Evolutionary conservation across 2,888 invertebrate species (phyloP).

Genomic region (Oscheius myriophilus): DNA sequence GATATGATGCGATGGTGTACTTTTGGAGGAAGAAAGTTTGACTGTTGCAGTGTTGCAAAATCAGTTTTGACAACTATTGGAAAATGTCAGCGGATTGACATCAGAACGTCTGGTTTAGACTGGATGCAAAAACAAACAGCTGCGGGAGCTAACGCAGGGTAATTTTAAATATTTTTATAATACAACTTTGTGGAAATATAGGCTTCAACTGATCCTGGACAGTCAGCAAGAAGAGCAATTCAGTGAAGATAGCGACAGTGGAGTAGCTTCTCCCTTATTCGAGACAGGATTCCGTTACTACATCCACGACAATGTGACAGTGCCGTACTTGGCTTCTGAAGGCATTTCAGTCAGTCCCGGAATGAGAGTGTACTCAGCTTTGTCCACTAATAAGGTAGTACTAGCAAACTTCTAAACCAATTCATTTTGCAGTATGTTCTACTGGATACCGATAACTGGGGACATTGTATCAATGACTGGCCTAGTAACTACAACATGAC

Average conservation of each 20-base stretch:
- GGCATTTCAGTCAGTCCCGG: conserved; percentile 68
- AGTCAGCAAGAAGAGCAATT: conserved; percentile 62
- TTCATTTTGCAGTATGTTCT: conserved; percentile 44
- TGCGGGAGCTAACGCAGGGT: conserved; percentile 60
- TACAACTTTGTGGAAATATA: not conserved
- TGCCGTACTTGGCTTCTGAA: conserved; percentile 61
- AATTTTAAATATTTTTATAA: not conserved
- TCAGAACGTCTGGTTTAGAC: conserved; percentile 44
- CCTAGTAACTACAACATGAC: conserved; percentile 34
- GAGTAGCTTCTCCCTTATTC: conserved; percentile 54
- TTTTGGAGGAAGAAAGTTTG: conserved; percentile 37
- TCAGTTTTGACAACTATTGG: conserved; percentile 65
- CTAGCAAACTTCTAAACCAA: not conserved
- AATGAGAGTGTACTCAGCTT: conserved; percentile 43
- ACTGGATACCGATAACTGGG: conserved; percentile 46
- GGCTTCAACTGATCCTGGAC: conserved; percentile 60
- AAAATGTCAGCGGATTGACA: conserved; percentile 58
- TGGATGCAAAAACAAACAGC: conserved; percentile 63
- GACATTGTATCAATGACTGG: conserved; percentile 55
- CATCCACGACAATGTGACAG: conserved; percentile 55
- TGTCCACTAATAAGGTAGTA: conserved; percentile 38
- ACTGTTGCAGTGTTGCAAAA: conserved; percentile 61
- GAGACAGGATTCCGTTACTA: conserved; percentile 67
- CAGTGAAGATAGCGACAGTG: conserved; percentile 15
- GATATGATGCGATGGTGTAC: conserved; percentile 28